Evolutionary conservation across 1,140 invertebrate species (phyloP).

Genomic region (Chelonus insularis): DNA sequence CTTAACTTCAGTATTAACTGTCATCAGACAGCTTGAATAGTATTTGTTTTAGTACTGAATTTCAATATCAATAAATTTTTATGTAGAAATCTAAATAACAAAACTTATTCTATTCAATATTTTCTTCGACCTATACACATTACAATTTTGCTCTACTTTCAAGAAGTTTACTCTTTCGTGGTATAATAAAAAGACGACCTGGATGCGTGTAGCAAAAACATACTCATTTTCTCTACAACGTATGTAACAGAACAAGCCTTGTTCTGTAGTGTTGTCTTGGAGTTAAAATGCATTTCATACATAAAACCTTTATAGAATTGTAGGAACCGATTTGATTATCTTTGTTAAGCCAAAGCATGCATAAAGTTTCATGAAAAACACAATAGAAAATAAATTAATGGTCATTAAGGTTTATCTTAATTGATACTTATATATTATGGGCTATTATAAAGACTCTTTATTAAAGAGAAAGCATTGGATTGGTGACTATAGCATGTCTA

Average conservation of each 20-base stretch:
- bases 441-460: no score
- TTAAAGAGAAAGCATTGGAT: no score
- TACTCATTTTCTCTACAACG: background rate
- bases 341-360: background rate
- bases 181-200: slow-evolving; percentile 31
- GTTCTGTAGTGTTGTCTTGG: slow-evolving; percentile 2
- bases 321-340: background rate
- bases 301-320: background rate
- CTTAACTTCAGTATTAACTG: no score
- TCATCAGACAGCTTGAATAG: no score
- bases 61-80: background rate
- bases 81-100: no score
- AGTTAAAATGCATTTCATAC: background rate
- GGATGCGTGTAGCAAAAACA: slow-evolving; percentile 26
- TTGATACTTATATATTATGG: no score
- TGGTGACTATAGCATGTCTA: no score
- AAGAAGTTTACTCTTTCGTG: slow-evolving; percentile 10
- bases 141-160: background rate
- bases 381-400: no score
- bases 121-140: slow-evolving; percentile 1
- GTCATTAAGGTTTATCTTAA: no score
- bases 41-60: background rate
- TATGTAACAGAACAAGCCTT: slow-evolving; percentile 19
- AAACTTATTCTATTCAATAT: no score
- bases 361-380: background rate